Percentiles rank a stretch among this genome's conserved stretches.
phyloP scores from a whole-genome alignment of 1,140 invertebrate species.

The Eriosoma lanigerum region DNA sequence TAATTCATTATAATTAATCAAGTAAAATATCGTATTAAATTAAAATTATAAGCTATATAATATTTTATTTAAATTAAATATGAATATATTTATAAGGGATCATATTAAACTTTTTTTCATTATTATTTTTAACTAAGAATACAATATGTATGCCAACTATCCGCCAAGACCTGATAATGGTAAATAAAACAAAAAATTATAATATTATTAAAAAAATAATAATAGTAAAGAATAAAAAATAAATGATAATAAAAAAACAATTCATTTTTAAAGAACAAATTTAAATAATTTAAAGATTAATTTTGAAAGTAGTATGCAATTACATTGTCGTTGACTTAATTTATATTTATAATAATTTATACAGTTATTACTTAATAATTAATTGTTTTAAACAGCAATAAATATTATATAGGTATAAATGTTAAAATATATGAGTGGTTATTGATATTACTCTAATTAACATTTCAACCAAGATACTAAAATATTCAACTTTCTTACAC shows the following conservation, averaged over 20 bases:
- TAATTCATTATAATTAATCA: too few species aligned
- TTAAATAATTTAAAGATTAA: conserved; percentile 22
- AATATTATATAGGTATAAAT: too few species aligned
- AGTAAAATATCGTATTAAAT: too few species aligned
- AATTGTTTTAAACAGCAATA: too few species aligned
- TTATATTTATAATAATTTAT: background rate
- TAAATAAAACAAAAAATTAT: conserved; percentile 8
- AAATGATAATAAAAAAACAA: background rate
- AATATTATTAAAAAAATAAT: too few species aligned
- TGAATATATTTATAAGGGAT: background rate
- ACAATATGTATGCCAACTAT: background rate
- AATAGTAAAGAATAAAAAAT: too few species aligned
- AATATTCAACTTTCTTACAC: too few species aligned
- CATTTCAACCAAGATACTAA: too few species aligned
- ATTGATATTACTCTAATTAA: too few species aligned
- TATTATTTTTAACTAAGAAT: background rate
- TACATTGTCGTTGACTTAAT: background rate
- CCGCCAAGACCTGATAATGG: background rate
- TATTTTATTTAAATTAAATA: conserved; percentile 6
- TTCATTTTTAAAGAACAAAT: background rate
- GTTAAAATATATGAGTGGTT: too few species aligned
- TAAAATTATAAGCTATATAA: background rate
- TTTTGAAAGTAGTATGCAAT: background rate
- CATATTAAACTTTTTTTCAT: background rate
- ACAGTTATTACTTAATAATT: too few species aligned